Evolutionary conservation across 2,113 vertebrate genomes (phyloP), one percentile per base, ranked within the genome.

Genomic region (Elaphurus davidianus): DNA sequence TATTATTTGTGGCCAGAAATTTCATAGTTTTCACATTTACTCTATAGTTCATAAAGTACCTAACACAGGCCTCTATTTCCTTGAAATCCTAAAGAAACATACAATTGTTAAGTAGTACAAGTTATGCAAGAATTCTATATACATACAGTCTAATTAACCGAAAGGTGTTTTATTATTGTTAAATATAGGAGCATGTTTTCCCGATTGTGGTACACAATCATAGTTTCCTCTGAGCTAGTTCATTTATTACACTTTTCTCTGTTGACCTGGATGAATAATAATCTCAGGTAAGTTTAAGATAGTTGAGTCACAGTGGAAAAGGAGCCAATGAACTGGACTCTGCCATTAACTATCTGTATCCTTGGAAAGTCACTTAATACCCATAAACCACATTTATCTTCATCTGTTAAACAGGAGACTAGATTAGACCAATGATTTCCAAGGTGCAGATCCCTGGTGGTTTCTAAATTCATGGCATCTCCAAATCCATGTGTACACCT

Each of bases 51-150:
- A 15, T 92, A 64, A 96, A 91, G 85, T 94, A 88, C 30, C 50
- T 87, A 59, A 81, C 15, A n/a, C 23, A 79, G 76, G 8, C 76
- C 43, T 93, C 84, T 71, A 28, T 28, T 25, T 91, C 27, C 21
- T 94, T 90, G 55, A 16, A 40, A 4, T 50, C 30, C 28, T 97
- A 50, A 88, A 97, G 85, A 89, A 79, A 71, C 86, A 83, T 64
- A 92, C 74, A 27, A 86, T 86, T 81, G 60, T 88, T 60, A 79
- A 88, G 17, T 52, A 27, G 50, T 57, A 59, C 14, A 90, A 71
- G 55, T 83, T 84, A 79, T 57, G 25, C 28, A 91, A 97, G 23
- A 94, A 96, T 90, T 92, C 50, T 96, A 17, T 54, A 71, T 71
- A 74, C 6, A 40, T 7, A 59, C 33, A 92, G 81, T 40, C 76